A percentile compares a stretch with the other conserved stretches of the same genome.
phyloP scores from a whole-genome alignment of 2,113 vertebrate species.

The Rhombomys opimus region DNA sequence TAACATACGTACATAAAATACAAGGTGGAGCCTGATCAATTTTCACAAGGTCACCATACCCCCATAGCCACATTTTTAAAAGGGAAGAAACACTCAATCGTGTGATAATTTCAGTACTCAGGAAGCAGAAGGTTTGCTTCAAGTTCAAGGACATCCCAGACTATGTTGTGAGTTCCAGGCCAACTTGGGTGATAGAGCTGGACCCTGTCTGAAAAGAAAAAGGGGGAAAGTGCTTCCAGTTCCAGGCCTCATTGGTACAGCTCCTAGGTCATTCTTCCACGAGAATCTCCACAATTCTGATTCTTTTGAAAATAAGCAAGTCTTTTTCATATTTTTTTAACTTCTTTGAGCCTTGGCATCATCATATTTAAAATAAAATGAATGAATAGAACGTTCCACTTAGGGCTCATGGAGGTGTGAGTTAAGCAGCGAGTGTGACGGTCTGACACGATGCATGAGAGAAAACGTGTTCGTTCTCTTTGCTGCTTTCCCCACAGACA shows the following conservation, averaged over 20 bases:
- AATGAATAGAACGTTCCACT: neutral
- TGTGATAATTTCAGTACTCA: neutral
- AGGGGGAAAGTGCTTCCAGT: neutral
- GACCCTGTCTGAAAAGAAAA: neutral
- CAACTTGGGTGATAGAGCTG: neutral
- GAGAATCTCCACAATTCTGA: neutral
- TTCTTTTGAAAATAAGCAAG: neutral
- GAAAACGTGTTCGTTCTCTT: neutral
- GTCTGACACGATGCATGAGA: neutral
- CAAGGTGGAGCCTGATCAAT: neutral
- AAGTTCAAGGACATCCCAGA: neutral
- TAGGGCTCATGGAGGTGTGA: neutral
- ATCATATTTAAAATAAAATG: neutral
- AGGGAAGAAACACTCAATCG: neutral
- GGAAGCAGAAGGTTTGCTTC: neutral
- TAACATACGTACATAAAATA: slow-evolving; percentile 5
- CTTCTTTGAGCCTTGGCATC: neutral
- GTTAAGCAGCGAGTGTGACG: neutral
- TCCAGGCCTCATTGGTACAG: neutral
- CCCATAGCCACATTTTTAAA: neutral
- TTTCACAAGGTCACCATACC: neutral
- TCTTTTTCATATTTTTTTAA: neutral
- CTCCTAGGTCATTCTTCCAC: neutral
- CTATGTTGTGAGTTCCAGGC: neutral
- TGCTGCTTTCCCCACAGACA: neutral